phyloP scores from a whole-genome alignment of 2,113 vertebrate genomes.

The Silurus asotus region DNA sequence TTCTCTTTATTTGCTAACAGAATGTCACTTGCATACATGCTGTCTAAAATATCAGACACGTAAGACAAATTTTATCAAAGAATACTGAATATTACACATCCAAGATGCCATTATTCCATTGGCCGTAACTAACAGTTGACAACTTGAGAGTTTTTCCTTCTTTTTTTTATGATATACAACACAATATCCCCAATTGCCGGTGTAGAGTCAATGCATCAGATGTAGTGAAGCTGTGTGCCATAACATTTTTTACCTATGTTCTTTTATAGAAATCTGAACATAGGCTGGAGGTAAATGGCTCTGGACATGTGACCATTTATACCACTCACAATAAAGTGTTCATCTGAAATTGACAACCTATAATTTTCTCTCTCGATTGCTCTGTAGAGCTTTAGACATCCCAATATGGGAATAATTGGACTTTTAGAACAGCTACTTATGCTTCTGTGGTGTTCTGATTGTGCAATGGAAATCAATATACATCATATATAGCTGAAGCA shows the following conservation, averaged over 20 bases:
- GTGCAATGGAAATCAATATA: not conserved
- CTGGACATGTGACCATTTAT: not conserved
- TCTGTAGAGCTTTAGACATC: not conserved
- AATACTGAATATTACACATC: too few species aligned
- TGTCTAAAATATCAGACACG: not conserved
- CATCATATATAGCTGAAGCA: not conserved
- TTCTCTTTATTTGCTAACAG: not conserved
- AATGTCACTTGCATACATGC: not conserved
- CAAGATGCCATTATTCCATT: not conserved
- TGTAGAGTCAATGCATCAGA: not conserved
- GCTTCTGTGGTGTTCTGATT: not conserved
- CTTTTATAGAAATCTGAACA: not conserved
- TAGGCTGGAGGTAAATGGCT: not conserved
- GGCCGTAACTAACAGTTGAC: not conserved
- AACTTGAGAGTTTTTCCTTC: not conserved
- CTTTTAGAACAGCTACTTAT: not conserved
- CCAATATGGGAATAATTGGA: not conserved
- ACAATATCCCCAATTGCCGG: not conserved
- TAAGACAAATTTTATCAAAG: not conserved
- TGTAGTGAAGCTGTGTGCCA: not conserved
- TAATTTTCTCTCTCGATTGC: slow-evolving; percentile 5
- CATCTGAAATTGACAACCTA: not conserved
- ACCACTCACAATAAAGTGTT: not conserved
- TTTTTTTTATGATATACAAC: not conserved
- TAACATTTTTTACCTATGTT: not conserved